Conservation (phyloP, 2,113 vertebrate genomes). For the Ammodytes dubius region DNA sequence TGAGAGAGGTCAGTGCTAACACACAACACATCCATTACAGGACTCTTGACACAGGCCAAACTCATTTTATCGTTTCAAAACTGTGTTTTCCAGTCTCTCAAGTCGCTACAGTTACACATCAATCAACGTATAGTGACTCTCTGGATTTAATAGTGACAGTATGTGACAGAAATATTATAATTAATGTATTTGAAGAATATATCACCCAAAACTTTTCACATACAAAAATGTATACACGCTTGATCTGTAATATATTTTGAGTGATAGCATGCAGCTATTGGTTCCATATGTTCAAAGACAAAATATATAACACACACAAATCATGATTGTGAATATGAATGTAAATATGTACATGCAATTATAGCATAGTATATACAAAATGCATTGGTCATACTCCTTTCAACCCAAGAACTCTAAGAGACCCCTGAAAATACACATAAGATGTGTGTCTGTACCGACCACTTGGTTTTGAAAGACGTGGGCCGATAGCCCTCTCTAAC, state of each 20-base stretch:
- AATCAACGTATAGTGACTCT: neutral
- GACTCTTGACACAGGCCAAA: constrained; percentile 2
- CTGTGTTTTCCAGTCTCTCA: neutral
- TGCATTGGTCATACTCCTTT: neutral
- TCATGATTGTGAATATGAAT: neutral
- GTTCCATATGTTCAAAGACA: neutral
- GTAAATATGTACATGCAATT: neutral
- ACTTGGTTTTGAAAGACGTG: constrained; percentile 1
- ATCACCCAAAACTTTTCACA: neutral
- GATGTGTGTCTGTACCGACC: neutral
- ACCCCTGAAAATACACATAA: neutral
- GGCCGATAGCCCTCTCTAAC: constrained; percentile 1
- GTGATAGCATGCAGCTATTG: neutral
- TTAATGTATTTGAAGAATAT: neutral
- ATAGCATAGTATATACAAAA: neutral
- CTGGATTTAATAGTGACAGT: neutral
- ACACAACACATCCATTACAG: constrained; percentile 13
- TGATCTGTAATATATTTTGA: neutral
- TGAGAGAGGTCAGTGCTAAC: constrained; percentile 3
- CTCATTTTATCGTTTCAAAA: constrained; percentile 7
- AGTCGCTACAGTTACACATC: neutral
- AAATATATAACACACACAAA: constrained; percentile 1
- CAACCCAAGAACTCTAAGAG: neutral
- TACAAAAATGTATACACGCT: neutral
- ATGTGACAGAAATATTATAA: neutral